phyloP scores from a whole-genome alignment of 2,113 vertebrate genomes.

The Rhodinocichla rosea region DNA sequence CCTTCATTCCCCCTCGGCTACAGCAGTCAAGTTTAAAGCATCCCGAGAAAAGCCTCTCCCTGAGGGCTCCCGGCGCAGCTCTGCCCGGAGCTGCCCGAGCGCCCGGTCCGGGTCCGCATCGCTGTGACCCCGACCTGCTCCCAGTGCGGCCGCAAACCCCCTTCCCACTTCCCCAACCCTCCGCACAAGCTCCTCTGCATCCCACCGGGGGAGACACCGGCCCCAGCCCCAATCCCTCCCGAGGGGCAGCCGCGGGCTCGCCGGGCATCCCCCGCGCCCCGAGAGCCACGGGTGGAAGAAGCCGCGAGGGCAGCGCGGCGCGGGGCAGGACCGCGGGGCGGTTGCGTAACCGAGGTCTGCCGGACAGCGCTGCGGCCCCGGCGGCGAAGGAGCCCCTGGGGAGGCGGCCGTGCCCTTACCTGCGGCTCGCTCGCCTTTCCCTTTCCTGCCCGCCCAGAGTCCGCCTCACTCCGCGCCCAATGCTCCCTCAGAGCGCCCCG shows the following conservation, averaged over 20 bases:
- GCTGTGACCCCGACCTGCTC: background rate
- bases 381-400: background rate
- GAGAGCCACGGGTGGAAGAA: background rate
- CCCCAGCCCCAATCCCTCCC: background rate
- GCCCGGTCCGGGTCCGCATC: background rate
- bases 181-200: background rate
- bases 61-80: accelerated
- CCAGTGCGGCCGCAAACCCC: background rate
- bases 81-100: accelerated
- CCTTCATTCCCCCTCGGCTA: background rate
- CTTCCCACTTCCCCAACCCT: background rate
- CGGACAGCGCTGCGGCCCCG: background rate
- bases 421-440: background rate
- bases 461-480: background rate
- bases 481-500: background rate
- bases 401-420: background rate
- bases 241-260: background rate
- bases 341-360: background rate
- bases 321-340: background rate
- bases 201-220: background rate
- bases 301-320: background rate
- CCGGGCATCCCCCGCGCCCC: background rate
- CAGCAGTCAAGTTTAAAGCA: background rate
- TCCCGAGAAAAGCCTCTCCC: background rate
- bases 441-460: background rate